Base-by-base conservation (phyloP, 2,113 vertebrate genomes). In the Collichthys lucidus region DNA sequence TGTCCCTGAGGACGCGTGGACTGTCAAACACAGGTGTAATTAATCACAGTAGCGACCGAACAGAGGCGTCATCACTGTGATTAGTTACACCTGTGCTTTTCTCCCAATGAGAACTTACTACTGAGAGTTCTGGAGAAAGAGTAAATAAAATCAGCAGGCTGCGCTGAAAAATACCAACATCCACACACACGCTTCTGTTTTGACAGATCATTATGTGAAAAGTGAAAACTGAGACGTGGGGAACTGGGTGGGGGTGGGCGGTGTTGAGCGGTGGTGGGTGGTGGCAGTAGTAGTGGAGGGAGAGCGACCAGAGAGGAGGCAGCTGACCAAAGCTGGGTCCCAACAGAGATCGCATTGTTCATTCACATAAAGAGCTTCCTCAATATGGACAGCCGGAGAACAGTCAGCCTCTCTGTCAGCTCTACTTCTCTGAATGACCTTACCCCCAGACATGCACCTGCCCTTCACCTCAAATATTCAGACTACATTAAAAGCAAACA, bases 331-430 rank as follows among this genome's bases (percentile, higher is more conserved):
- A 84, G 80, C 74, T 55, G 77, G 57, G 66, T 66, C 84, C 76
- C 40, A 85, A 95, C 92, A 94, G 86, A 92, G 93, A 84, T 72
- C 2, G 19, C 87, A 92, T 95, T 95, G 93, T 95, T 94, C 83
- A 46, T 65, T 84, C 85, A 79, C 73, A 90, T 88, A 91, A 89
- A 91, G 86, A 84, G 83, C 82, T 89, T 86, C 85, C 80, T 90
- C 84, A 85, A 84, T 61, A 78, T 64, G 87, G 88, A 91, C 73
- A 74, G 78, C 66, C 66, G 77, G 91, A 82, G 91, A 92, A 95
- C 93, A 94, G 86, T 85, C 89, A 16, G 87, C 77, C 88, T 93
- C 86, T 92, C 91, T 94, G 80, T 90, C 63, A 50, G 72, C 20
- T 65, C 84, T 5, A 22, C 80, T 2, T 84, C 70, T 80, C 62